phyloP scores from a whole-genome alignment of 2,113 vertebrate species.

The Neoarius graeffei region DNA sequence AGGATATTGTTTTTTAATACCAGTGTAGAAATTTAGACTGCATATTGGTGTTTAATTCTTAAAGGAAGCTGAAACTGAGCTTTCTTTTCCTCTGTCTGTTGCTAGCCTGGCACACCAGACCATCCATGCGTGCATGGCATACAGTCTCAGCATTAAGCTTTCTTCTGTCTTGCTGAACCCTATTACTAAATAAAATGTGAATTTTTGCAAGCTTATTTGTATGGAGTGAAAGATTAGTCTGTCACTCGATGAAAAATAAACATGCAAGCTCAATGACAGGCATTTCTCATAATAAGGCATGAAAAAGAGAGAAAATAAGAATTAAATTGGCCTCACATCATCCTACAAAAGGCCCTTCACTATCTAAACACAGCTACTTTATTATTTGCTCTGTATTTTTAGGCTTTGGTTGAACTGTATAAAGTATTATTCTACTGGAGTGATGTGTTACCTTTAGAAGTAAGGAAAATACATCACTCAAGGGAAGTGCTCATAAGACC shows the following conservation, averaged over 20 bases:
- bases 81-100: not conserved
- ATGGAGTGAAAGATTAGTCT: not conserved
- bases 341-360: not conserved
- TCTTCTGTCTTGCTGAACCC: not conserved
- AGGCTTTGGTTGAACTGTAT: not conserved
- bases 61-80: conserved; percentile 27
- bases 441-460: not conserved
- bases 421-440: not conserved
- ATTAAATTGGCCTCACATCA: not conserved
- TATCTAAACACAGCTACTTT: not conserved
- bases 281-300: not conserved
- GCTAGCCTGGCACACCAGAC: not conserved
- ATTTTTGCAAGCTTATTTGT: not conserved
- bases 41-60: conserved; percentile 36
- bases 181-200: conserved; percentile 3
- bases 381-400: not conserved
- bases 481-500: not conserved
- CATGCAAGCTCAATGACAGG: not conserved
- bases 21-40: not conserved
- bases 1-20: not conserved
- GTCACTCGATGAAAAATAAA: conserved; percentile 1
- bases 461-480: not conserved
- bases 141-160: not conserved
- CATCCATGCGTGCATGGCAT: conserved; percentile 5
- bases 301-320: not conserved